Evolutionary conservation across 1,140 invertebrate species (phyloP), one percentile per base, ranked within the genome.

Genomic region (Lepidurus couesii): DNA sequence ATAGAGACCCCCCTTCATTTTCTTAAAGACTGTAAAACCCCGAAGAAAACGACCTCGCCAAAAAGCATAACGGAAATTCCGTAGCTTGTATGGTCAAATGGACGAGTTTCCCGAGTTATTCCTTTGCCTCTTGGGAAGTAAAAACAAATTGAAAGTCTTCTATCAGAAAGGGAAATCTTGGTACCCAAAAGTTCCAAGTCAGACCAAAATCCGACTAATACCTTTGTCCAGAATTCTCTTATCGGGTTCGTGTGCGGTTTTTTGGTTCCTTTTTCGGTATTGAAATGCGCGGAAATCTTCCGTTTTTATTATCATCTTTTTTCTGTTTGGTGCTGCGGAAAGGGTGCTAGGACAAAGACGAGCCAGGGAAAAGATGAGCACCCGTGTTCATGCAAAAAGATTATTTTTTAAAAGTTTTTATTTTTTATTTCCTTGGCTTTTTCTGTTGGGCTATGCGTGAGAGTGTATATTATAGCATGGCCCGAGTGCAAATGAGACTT

Each of bases 401-500:
- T 13, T 11, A 7, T 65, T 65, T 9, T 4, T 47, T 47, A 3
- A 3, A 3, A 65, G 53, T 13, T 11, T 65, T 65, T 65, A 7
- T 7, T 47, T 16, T 16, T 16, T 65, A n/a, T 65, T 65, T 4
- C 7, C 2, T 65, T 65, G 53, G 53, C 53, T 65, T 65, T 65
- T 65, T 21, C 16, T 13, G 53, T 65, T 65, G 53, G 16, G 21
- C 10, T 65, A 21, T 65, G 53, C 53, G 53, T 65, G 53, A 65
- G 53, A 13, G 53, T 65, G 53, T 65, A 65, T 16, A 65, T 65
- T 65, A 65, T 65, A 65, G 53, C 53, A 65, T 65, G 53, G 53
- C 16, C 53, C 53, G n/a, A 65, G 53, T 65, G 53, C 53, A 65
- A 65, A 65, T 65, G 53, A 65, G 53, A 65, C 53, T 65, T 65